Evolutionary conservation across 2,888 invertebrate species (phyloP), one percentile per base, ranked within the genome.

Genomic region (Caradrina clavipalpis): DNA sequence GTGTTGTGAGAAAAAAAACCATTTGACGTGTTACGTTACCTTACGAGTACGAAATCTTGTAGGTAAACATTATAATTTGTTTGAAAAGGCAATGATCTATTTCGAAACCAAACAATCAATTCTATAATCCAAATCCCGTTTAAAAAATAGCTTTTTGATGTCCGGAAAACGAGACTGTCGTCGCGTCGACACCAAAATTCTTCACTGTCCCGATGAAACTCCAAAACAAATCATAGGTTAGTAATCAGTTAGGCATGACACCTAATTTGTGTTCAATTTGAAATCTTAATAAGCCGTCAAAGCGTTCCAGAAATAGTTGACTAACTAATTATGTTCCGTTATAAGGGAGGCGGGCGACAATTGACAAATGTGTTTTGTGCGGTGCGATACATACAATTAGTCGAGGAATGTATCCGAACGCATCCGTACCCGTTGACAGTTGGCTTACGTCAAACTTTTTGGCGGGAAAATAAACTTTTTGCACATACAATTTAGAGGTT

Each of bases 281-380:
- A 94, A 94, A 94, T 93, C 91, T 94, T 96, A 96, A 95, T 95
- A 94, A 95, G 94, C 95, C 94, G 95, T 95, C 95, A 95, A 94
- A 94, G 93, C 91, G 93, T 88, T 92, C 94, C 94, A 80, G 91
- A 92, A 95, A 95, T 95, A 96, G 90, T 87, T 88, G 76, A 84
- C 87, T 92, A 91, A 95, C 94, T 95, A 95, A 95, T 95, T 95
- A 93, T 86, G 89, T 89, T 86, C 88, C 88, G 89, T 91, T 91
- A 90, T 87, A 90, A 90, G 89, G 89, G 89, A 81, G 89, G 88
- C 76, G 84, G 86, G 91, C 93, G 95, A 94, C 95, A 95, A 96
- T 95, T 95, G 95, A 96, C 92, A 95, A 95, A 96, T 95, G 95
- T 88, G 92, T 92, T 93, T 89, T 89, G 90, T 88, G 90, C 90